phyloP scores from a whole-genome alignment of 2,888 invertebrate species.

The Metopia argyrocephala region DNA sequence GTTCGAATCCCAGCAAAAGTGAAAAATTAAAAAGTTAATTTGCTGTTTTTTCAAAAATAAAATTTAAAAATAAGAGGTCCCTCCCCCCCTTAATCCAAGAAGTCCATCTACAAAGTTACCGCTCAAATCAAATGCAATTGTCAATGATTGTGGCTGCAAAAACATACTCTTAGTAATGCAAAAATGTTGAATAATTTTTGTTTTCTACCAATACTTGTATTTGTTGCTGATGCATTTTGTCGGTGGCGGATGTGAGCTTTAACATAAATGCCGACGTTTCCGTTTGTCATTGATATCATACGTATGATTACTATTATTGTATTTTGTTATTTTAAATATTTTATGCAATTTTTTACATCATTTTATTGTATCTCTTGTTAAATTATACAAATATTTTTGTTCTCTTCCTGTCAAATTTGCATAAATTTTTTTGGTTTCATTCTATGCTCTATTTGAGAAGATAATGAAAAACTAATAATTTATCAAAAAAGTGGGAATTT shows the following conservation, averaged over 20 bases:
- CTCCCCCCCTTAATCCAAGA: too few species aligned
- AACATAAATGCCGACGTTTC: conserved; percentile 78
- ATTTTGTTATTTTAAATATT: conserved; percentile 59
- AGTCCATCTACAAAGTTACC: too few species aligned
- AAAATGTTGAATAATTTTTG: conserved; percentile 19
- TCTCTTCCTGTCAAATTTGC: conserved; percentile 13
- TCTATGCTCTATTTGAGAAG: background rate
- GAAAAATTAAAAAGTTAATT: too few species aligned
- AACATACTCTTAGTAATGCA: conserved; percentile 14
- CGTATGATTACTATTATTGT: conserved; percentile 57
- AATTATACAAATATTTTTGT: background rate
- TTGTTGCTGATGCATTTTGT: conserved; percentile 46
- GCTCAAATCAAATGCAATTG: conserved; percentile 39
- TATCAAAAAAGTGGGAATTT: too few species aligned
- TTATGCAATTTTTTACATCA: conserved; percentile 55
- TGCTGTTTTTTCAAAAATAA: too few species aligned
- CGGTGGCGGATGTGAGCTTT: conserved; percentile 73
- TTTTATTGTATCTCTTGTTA: background rate
- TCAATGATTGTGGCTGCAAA: conserved; percentile 54
- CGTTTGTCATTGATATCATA: conserved; percentile 72
- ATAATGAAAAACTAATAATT: too few species aligned
- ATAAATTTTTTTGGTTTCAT: background rate
- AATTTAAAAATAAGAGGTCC: too few species aligned
- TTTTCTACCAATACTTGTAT: conserved; percentile 55
- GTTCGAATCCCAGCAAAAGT: too few species aligned